Evolutionary conservation across 2,888 invertebrate genomes (phyloP), one percentile per base, ranked within the genome.

Genomic region (Apoderus coryli): DNA sequence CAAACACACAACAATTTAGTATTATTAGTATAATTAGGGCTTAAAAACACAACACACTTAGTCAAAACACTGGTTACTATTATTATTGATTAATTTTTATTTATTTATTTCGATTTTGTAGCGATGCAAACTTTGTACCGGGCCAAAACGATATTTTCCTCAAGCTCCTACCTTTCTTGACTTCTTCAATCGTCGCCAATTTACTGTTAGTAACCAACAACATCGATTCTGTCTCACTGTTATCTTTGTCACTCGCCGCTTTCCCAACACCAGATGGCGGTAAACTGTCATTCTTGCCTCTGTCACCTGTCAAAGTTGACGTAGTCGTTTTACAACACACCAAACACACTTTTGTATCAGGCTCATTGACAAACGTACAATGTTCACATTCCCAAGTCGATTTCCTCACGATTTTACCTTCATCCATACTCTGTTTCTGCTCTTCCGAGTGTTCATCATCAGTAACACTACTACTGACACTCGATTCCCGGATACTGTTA

Each of bases 301-400:
- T 12, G 19, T 27, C 36, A 27, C 5, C 22, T 33, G 49, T 49
- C 10, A 40, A 43, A 24, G 41, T 32, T 1, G 39, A 19, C 7
- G 65, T 66, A 1, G 73, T 72, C 1, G 89, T 89, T 52, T 86
- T 85, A 49, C 88, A 89, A 52, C 89, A 90, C 29, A 89, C 73
- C 9, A 69, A 66, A 50, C 89, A 89, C 22, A 89, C 79, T 44
- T 76, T 72, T 1, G 75, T 71, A 11, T 76, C 78, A 0, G 78
- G 61, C 36, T 79, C 76, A 52, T 90, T 90, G 3, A 86, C 77
- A 52, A 76, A 88, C 0, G 89, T 90, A 52, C 89, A 90, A 49
- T 86, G 84, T 48, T 85, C 82, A 54, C 89, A 90, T 40, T 81
- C 74, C 89, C 89, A 90, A 32, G 69, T 61, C 9, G 67, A 60